Percentiles rank a stretch among this genome's conserved stretches.
Evolutionary conservation across 2,113 vertebrate species (phyloP).

Genomic region (Pungitius pungitius): DNA sequence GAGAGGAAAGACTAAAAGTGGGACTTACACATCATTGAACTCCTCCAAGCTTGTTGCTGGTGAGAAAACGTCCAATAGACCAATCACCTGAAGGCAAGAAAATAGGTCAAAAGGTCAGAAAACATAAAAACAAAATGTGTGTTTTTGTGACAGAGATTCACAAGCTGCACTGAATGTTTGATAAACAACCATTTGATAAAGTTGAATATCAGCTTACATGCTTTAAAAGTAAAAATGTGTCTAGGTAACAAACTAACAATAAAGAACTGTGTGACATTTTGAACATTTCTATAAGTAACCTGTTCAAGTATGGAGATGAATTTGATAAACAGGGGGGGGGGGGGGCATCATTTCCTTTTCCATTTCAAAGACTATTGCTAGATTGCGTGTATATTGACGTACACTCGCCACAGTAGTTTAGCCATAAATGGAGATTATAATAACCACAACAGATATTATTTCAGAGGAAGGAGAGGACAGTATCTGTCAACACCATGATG

Average conservation of each 20-base stretch:
- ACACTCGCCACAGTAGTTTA: neutral
- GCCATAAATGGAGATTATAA: conserved; percentile 13
- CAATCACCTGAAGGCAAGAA: conserved; percentile 87
- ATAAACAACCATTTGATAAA: neutral
- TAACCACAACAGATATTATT: conserved; percentile 12
- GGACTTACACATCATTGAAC: conserved; percentile 98
- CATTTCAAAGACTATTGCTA: neutral
- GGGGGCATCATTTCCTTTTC: neutral
- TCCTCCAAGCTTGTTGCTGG: conserved; percentile 91
- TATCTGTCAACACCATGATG: neutral
- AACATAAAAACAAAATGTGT: neutral
- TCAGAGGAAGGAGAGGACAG: conserved; percentile 1
- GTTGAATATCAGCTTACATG: too few relatives aligned
- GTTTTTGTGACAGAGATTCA: neutral
- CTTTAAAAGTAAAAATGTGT: too few relatives aligned
- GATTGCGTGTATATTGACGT: neutral
- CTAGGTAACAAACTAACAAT: neutral
- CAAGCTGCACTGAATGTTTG: neutral
- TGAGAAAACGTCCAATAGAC: conserved; percentile 95
- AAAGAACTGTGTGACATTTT: neutral
- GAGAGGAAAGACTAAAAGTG: neutral
- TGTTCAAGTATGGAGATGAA: neutral
- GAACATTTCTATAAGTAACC: neutral
- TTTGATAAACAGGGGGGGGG: neutral
- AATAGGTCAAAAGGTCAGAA: conserved; percentile 28